Conservation (phyloP, 2,888 invertebrate genomes). For the Acanthococcus lagerstroemiae region DNA sequence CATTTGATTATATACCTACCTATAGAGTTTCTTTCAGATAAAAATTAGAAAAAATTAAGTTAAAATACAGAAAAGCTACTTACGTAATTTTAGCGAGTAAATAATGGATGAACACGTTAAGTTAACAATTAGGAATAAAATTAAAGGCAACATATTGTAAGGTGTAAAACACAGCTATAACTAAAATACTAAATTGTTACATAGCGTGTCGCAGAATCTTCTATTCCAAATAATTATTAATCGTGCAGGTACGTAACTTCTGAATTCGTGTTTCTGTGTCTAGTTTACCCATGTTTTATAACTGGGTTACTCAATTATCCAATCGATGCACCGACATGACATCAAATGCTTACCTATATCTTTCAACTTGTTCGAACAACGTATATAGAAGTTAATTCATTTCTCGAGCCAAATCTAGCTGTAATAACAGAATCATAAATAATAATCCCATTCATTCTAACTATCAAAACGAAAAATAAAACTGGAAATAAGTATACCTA, state of each 20-base stretch:
- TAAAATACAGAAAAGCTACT: no score
- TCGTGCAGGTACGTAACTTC: background rate
- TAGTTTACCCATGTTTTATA: background rate
- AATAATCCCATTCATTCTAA: no score
- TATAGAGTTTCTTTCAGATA: no score
- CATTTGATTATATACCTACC: no score
- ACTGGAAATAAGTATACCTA: no score
- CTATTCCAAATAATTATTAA: background rate
- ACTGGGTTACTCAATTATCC: background rate
- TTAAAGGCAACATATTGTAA: background rate
- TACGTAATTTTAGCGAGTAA: conserved; percentile 11
- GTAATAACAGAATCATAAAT: no score
- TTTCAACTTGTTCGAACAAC: background rate
- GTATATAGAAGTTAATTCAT: no score
- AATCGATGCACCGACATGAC: background rate
- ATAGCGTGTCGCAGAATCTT: background rate
- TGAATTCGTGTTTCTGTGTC: background rate
- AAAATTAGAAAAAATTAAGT: no score
- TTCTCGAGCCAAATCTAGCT: no score
- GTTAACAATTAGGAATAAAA: background rate
- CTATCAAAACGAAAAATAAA: no score
- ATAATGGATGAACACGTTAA: background rate
- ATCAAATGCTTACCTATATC: no score
- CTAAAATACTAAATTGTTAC: background rate
- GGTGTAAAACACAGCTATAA: no score